Base-by-base conservation (phyloP, 2,113 vertebrate species). In the Argyrosomus japonicus region DNA sequence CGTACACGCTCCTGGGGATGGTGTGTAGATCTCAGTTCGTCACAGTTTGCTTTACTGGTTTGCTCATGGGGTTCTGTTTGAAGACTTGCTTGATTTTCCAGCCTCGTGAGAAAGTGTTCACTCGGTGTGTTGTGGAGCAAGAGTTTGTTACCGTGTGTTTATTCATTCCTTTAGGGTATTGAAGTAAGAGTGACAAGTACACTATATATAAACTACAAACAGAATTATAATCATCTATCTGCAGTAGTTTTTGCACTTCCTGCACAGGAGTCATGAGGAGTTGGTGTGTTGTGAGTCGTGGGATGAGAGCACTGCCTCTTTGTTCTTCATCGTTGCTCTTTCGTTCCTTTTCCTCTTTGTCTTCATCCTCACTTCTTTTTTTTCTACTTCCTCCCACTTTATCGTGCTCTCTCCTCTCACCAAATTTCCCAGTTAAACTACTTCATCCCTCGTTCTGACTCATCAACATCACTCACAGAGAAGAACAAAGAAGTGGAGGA, bases 371-470 rank as follows among this genome's bases (percentile, higher is more conserved):
- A 27, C n/a, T 47, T 40, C 7, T 40, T 62, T 74, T 53, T 47
- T 70, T 48, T 68, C 56, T 60, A 75, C 79, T 64, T 68, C 76
- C 75, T 88, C 77, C 67, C 68, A 85, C 79, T 82, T 85, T 54
- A 64, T 68, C 67, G 56, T 78, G 57, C 29, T 64, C 51, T 87
- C 36, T 58, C 15, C 48, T 53, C 48, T 67, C 68, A 62, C 53
- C 10, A 19, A 65, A 32, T 83, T 74, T 82, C 62, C 81, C 75
- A 64, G 58, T 81, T 86, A 87, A 85, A 84, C 81, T 75, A 54
- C 81, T 81, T 79, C 87, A 87, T 77, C 65, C 62, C 56, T 86
- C 80, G 63, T 75, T 82, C 75, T 88, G 87, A 92, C 82, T 90
- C 89, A 89, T 76, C 77, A 48, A 21, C 62, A 83, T 75, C 87